Evolutionary conservation across 2,888 invertebrate genomes (phyloP).

Genomic region (Galeruca laticollis): DNA sequence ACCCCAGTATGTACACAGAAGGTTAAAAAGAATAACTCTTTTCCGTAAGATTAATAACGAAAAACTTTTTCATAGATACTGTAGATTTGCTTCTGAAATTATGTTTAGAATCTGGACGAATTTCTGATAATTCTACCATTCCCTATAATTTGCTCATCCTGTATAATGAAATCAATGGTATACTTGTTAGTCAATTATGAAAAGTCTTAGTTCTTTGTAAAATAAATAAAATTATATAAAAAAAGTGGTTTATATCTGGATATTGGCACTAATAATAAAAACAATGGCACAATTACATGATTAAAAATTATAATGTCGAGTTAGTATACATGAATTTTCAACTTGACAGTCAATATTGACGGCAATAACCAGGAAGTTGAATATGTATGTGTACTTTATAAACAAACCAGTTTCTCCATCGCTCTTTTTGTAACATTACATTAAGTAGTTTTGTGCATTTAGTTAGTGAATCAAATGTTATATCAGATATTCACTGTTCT

Average conservation of each 20-base stretch:
- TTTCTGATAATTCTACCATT: too few species aligned
- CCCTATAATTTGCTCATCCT: too few species aligned
- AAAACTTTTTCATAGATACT: too few species aligned
- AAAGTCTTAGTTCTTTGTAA: too few species aligned
- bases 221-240: neutral
- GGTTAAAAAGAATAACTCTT: too few species aligned
- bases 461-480: neutral
- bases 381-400: neutral
- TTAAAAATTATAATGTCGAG: too few species aligned
- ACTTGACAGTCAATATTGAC: neutral
- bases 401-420: neutral
- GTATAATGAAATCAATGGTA: too few species aligned
- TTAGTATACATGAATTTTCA: neutral
- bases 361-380: neutral
- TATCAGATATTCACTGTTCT: neutral
- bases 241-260: neutral
- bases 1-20: too few species aligned
- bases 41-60: too few species aligned
- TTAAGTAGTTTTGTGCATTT: neutral
- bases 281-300: neutral
- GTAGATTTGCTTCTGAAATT: too few species aligned
- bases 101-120: too few species aligned
- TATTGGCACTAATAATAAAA: neutral
- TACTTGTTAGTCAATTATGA: too few species aligned
- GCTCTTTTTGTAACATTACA: neutral